Evolutionary conservation across 2,113 vertebrate species (phyloP).

Genomic region (Heterotilapia buettikoferi): DNA sequence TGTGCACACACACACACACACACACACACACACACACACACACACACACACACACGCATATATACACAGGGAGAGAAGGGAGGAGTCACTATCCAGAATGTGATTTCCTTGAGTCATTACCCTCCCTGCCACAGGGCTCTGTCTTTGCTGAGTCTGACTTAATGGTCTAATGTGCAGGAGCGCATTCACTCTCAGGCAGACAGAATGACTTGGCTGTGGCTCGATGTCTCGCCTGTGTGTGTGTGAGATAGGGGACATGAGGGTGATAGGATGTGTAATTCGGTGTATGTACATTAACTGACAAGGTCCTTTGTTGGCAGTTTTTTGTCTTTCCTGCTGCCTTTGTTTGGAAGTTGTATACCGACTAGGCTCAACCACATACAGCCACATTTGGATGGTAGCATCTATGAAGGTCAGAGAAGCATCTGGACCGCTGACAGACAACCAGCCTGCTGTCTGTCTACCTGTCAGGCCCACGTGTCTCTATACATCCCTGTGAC

Average conservation of each 20-base stretch:
- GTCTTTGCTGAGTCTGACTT: constrained; percentile 3
- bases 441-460: background rate
- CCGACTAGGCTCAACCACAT: background rate
- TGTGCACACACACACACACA: background rate
- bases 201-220: background rate
- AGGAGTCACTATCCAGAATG: background rate
- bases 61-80: background rate
- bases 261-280: background rate
- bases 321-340: background rate
- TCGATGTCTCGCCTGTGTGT: background rate
- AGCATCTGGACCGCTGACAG: background rate
- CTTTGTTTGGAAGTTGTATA: background rate
- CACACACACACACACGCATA: background rate
- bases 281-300: background rate
- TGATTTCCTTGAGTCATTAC: constrained; percentile 29
- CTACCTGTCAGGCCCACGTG: background rate
- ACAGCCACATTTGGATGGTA: background rate
- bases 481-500: background rate
- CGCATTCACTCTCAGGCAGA: background rate
- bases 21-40: background rate
- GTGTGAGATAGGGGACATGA: background rate
- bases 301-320: background rate
- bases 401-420: background rate
- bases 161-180: constrained; percentile 13
- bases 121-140: background rate